Conservation (phyloP, 1,140 invertebrate species). For the Drosophila varians region DNA sequence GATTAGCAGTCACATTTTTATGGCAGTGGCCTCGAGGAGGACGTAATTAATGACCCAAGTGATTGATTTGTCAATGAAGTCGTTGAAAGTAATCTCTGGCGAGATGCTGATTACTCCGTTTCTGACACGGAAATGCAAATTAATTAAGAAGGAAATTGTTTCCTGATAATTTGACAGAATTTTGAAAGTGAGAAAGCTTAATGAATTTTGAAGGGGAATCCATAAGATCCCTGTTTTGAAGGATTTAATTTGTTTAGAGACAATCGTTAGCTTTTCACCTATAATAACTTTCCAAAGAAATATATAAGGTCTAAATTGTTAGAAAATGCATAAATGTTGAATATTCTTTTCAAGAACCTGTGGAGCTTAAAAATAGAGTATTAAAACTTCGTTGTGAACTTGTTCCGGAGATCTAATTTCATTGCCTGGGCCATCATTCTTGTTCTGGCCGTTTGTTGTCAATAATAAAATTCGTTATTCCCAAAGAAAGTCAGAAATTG, state of each 20-base stretch:
- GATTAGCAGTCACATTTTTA: constrained; percentile 43
- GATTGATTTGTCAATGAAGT: constrained; percentile 48
- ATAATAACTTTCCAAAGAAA: no score
- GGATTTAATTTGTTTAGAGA: no score
- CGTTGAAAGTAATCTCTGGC: constrained; percentile 17
- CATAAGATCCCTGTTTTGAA: no score
- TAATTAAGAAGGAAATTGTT: not conserved
- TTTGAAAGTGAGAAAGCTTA: no score
- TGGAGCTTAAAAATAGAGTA: constrained; percentile 24
- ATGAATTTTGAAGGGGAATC: no score
- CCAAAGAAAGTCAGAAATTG: not conserved
- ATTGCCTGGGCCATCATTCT: constrained; percentile 52
- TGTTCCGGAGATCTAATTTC: constrained; percentile 26
- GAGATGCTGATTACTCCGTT: constrained; percentile 20
- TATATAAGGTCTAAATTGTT: no score
- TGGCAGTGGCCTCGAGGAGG: constrained; percentile 12
- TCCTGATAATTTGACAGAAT: not conserved
- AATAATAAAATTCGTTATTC: constrained; percentile 64
- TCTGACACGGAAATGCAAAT: constrained; percentile 20
- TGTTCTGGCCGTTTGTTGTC: constrained; percentile 51
- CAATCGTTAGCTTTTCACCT: no score
- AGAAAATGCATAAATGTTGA: no score
- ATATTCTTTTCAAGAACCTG: no score
- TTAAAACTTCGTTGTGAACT: not conserved
- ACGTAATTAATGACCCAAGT: constrained; percentile 35